A percentile compares a stretch with the other conserved stretches of the same genome.
Evolutionary conservation across 2,113 vertebrate genomes (phyloP).

Genomic region (Clarias macrocephalus): DNA sequence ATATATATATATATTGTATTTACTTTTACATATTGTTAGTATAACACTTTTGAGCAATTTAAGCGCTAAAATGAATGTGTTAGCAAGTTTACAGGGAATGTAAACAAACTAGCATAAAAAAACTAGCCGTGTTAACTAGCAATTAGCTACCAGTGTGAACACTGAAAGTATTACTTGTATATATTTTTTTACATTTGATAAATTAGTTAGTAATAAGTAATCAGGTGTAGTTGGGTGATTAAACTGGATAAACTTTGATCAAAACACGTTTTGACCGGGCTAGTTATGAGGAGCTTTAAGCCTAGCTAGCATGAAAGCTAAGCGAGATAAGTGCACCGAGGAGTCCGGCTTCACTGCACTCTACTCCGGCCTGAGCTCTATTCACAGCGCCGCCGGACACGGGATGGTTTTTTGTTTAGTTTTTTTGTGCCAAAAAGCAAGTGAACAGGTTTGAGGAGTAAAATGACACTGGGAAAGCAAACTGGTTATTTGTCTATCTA

Average conservation of each 20-base stretch:
- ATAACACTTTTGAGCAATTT: background rate
- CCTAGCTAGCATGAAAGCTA: background rate
- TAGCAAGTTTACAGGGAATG: background rate
- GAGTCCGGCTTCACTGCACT: background rate
- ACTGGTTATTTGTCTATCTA: background rate
- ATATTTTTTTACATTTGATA: too few relatives aligned
- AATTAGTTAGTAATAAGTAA: background rate
- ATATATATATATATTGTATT: background rate
- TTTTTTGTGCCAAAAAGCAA: background rate
- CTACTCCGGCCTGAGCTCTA: background rate
- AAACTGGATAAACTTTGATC: background rate
- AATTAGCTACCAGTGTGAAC: background rate
- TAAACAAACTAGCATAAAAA: constrained; percentile 1
- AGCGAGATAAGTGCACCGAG: background rate
- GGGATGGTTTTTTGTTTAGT: background rate
- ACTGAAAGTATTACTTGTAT: too few relatives aligned
- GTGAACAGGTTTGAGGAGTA: too few relatives aligned
- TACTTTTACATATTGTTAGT: background rate
- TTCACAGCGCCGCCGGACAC: background rate
- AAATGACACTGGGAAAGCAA: background rate
- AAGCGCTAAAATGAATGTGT: background rate
- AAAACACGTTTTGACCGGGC: background rate
- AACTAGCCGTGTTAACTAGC: background rate
- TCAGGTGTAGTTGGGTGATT: background rate
- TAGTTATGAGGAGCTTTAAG: background rate